Base-by-base conservation (phyloP, 2,113 vertebrate species). In the Pogona vitticeps region DNA sequence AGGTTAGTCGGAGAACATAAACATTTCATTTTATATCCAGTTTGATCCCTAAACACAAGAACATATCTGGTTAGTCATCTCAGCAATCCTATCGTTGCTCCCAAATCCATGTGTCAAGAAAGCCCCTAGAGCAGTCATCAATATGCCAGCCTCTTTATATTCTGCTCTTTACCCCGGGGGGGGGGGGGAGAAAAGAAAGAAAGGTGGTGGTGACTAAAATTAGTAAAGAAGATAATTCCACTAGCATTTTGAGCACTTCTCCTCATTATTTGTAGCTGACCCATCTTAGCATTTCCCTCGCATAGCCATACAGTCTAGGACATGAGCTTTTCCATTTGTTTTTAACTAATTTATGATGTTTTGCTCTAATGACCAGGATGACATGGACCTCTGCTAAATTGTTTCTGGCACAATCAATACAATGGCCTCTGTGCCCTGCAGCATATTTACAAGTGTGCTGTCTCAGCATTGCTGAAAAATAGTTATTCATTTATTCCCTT, bases 381-480 rank as follows among this genome's bases (percentile, higher is more conserved):
- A 92, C 86, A 31, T 61, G 56, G 40, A 86, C 40, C 86, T 84
- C 87, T 86, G 88, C 89, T 94, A 93, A 94, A 95, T 95, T 92
- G 92, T 90, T 93, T 72, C 77, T 90, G 91, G 91, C 87, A 88
- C 92, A 91, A 94, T 95, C 93, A 90, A 94, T 93, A 91, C 56
- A 86, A 76, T 90, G 89, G 87, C 90, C 80, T 91, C 91, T 79
- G 72, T 91, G 89, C 89, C 93, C 91, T 90, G 86, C 85, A 88
- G 83, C 91, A 88, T 87, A 92, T 92, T 90, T 91, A 82, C 86
- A 89, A 84, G 87, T 91, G 86, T 95, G 93, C 92, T 94, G 93
- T 82, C 90, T 91, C 92, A 92, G 93, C 93, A 88, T 79, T 89
- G 93, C 92, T 90, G 20, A 70, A 73, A 56, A 88, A 87, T 73